These are phyloP conservation scores for Emydura subglobosa DNA, from an alignment of 2,113 vertebrate species.

Conservation along the genomic window DNA sequence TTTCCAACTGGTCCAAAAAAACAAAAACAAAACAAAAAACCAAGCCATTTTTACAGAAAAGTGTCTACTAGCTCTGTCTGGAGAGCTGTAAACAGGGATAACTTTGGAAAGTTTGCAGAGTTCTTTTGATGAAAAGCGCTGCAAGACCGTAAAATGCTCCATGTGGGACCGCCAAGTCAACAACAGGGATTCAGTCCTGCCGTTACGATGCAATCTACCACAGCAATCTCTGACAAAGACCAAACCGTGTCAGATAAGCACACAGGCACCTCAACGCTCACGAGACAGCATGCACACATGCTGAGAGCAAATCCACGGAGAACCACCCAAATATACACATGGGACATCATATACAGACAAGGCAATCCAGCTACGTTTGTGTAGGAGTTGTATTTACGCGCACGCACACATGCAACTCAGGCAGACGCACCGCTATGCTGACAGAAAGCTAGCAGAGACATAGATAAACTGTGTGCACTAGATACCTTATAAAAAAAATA, in stretches of 20 bases:
- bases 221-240: neutral
- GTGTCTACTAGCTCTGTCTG: neutral
- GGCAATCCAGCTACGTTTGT: conserved; percentile 4
- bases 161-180: neutral
- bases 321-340: neutral
- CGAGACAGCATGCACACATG: neutral
- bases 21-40: neutral
- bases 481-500: conserved; percentile 37
- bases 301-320: neutral
- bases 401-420: neutral
- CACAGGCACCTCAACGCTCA: accelerated
- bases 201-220: neutral
- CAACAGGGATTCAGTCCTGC: neutral
- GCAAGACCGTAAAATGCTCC: neutral
- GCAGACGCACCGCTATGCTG: conserved; percentile 16
- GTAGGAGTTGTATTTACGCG: neutral
- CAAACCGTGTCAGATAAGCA: neutral
- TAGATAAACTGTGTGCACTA: conserved; percentile 33
- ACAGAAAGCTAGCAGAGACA: conserved; percentile 28
- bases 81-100: neutral
- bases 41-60: neutral
- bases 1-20: neutral
- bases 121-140: neutral
- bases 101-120: neutral
- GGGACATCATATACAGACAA: neutral